phyloP scores from a whole-genome alignment of 2,888 invertebrate species.

The Autographa pulchrina region DNA sequence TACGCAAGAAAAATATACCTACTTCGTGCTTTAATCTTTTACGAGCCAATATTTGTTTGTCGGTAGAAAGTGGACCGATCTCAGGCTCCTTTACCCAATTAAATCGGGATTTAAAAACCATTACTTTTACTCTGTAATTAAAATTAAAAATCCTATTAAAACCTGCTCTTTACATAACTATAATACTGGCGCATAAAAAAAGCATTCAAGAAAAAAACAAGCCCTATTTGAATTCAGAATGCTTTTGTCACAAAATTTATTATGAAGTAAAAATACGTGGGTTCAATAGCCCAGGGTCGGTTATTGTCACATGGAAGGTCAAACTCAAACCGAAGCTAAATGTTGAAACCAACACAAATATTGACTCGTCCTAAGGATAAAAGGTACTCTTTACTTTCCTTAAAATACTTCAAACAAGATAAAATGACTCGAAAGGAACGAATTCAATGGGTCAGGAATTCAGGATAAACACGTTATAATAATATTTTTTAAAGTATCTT shows the following conservation, averaged over 20 bases:
- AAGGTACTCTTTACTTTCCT: conserved; percentile 27
- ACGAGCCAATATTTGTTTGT: not conserved
- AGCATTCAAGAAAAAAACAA: not conserved
- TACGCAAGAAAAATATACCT: not conserved
- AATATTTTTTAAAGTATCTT: not conserved
- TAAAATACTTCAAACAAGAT: conserved; percentile 12
- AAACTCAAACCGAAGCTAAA: conserved; percentile 20
- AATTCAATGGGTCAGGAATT: not conserved
- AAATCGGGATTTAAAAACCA: not conserved
- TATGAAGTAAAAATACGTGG: conserved; percentile 22
- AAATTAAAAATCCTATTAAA: not conserved
- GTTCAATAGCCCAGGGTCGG: conserved; percentile 16
- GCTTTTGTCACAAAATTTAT: conserved; percentile 15
- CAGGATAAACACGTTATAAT: not conserved
- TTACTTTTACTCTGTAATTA: not conserved
- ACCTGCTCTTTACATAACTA: not conserved
- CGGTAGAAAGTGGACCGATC: not conserved
- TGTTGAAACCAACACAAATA: conserved; percentile 38
- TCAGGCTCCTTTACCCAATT: not conserved
- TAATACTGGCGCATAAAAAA: not conserved
- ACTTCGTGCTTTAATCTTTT: not conserved
- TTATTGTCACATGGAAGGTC: conserved; percentile 39
- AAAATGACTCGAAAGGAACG: conserved; percentile 7
- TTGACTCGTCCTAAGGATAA: conserved; percentile 36
- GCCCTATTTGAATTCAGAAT: not conserved